A percentile compares a stretch with the other conserved stretches of the same genome.
phyloP scores from a whole-genome alignment of 2,113 vertebrate species.

The Otis tarda region DNA sequence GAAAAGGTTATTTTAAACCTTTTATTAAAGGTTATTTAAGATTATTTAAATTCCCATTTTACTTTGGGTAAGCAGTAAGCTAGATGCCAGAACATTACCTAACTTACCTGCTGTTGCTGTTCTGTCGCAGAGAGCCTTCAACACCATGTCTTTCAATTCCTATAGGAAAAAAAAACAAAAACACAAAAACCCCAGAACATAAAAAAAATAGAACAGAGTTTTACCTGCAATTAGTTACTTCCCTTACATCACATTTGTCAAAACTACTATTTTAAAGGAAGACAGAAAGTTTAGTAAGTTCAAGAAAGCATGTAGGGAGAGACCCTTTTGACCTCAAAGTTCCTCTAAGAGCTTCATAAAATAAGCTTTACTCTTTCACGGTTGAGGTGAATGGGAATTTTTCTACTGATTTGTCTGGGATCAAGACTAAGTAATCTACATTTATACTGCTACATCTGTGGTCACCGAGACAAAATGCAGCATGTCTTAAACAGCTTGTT shows the following conservation, averaged over 20 bases:
- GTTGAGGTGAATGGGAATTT: not conserved
- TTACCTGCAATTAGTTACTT: not conserved
- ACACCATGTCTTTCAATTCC: slow-evolving; percentile 47
- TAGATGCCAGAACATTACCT: not conserved
- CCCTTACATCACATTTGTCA: not conserved
- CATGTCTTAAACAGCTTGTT: not conserved
- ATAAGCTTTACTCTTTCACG: not conserved
- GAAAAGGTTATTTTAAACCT: not conserved
- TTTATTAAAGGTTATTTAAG: too few species aligned
- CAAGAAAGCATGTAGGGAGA: not conserved
- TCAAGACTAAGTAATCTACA: not conserved
- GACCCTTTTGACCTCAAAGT: not conserved
- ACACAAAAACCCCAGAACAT: not conserved
- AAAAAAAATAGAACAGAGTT: not conserved
- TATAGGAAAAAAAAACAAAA: slow-evolving; percentile 11
- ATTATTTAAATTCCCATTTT: not conserved
- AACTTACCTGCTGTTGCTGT: slow-evolving; percentile 58
- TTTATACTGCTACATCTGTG: not conserved
- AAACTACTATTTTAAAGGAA: not conserved
- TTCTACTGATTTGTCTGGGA: not conserved
- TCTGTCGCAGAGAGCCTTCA: slow-evolving; percentile 11
- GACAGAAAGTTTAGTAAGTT: not conserved
- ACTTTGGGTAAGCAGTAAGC: not conserved
- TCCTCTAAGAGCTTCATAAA: not conserved
- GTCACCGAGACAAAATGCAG: not conserved